These are phyloP conservation scores for Premnoplex brunnescens DNA, from an alignment of 2,797 vertebrate genomes.

Conservation along the genomic window DNA sequence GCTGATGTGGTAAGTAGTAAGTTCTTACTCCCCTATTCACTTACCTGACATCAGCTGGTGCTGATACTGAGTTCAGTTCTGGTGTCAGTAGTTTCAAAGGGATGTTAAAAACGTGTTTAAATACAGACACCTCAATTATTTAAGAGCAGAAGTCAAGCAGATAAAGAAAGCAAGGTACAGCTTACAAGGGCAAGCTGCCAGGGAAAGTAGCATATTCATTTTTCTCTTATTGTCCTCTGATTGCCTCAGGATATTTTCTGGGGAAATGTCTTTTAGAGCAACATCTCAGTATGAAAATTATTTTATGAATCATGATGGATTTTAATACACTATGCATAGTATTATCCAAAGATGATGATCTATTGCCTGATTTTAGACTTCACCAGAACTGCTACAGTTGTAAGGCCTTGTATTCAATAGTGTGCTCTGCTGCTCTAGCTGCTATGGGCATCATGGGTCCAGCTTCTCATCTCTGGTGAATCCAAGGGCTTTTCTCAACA, in stretches of 20 bases:
- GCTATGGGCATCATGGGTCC: background rate
- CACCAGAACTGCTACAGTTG: background rate
- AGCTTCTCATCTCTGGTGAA: background rate
- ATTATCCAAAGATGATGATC: background rate
- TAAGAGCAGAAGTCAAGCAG: background rate
- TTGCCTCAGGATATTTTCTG: background rate
- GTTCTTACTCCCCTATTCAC: background rate
- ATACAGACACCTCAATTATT: background rate
- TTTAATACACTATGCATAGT: background rate
- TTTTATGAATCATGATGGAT: background rate
- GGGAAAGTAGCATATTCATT: background rate
- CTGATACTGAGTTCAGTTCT: background rate
- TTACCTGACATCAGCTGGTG: background rate
- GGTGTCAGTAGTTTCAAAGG: background rate
- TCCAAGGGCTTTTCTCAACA: background rate
- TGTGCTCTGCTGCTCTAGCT: background rate
- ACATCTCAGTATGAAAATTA: background rate
- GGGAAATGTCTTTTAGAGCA: background rate
- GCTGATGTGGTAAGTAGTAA: background rate
- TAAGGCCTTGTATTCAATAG: rapidly evolving
- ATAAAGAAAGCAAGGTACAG: background rate
- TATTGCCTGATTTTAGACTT: background rate
- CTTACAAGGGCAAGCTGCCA: background rate
- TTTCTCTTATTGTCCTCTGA: background rate
- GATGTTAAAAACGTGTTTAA: background rate